These are phyloP conservation scores for Agonopterix subpropinquella DNA, from an alignment of 2,888 invertebrate genomes.

Conservation along the genomic window DNA sequence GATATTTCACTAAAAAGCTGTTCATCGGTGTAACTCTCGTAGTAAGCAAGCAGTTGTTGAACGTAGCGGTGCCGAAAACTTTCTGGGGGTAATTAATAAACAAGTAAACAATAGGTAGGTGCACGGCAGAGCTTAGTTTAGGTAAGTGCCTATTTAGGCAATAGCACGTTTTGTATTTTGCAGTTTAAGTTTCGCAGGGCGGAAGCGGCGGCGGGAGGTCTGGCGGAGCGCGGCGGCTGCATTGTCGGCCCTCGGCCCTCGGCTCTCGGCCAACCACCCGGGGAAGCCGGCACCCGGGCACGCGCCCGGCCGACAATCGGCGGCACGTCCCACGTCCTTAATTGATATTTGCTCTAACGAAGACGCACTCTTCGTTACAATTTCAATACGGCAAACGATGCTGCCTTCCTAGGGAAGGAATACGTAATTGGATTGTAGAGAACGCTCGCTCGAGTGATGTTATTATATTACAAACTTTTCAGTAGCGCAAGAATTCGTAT, in stretches of 20 bases:
- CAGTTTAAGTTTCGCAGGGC: conserved; percentile 35
- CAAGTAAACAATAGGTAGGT: conserved; percentile 54
- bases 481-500: background rate
- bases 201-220: conserved; percentile 9
- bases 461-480: conserved; percentile 4
- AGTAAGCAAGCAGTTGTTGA: conserved; percentile 6
- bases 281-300: conserved; percentile 24
- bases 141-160: conserved; percentile 61
- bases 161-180: conserved; percentile 64
- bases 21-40: background rate
- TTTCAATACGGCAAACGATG: conserved; percentile 30
- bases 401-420: conserved; percentile 4
- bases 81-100: conserved; percentile 47
- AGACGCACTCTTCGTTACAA: conserved; percentile 39
- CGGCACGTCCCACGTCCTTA: conserved; percentile 47
- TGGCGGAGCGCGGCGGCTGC: conserved; percentile 4
- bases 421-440: conserved; percentile 13
- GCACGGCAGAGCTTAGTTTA: conserved; percentile 42
- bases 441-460: background rate
- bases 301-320: conserved; percentile 33
- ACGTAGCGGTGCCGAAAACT: conserved; percentile 27
- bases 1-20: too few relatives aligned
- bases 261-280: conserved; percentile 6
- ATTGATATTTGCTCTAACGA: conserved; percentile 57
- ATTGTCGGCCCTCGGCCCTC: conserved; percentile 7